phyloP scores from a whole-genome alignment of 2,888 invertebrate genomes.

The Dicycla oo region DNA sequence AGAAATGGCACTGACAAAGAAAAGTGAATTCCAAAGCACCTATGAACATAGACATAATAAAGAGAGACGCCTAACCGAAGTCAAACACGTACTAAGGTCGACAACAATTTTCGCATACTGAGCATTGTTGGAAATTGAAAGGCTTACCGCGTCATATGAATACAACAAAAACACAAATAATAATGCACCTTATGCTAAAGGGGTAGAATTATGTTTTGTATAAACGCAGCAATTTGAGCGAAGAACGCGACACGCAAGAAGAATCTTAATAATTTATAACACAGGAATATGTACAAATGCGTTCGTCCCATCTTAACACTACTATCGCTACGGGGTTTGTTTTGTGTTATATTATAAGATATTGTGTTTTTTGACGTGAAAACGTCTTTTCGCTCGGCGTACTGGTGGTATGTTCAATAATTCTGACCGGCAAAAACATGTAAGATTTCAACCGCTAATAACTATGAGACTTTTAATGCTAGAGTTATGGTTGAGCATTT shows the following conservation, averaged over 20 bases:
- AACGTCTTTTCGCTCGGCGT: too few relatives aligned
- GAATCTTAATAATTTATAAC: slow-evolving; percentile 80
- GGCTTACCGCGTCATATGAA: slow-evolving; percentile 76
- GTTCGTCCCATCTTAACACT: slow-evolving; percentile 66
- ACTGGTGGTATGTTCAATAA: too few relatives aligned
- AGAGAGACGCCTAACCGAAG: slow-evolving; percentile 68
- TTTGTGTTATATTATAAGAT: neutral
- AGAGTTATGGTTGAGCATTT: too few relatives aligned
- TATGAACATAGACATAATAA: slow-evolving; percentile 67
- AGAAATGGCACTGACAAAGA: slow-evolving; percentile 56
- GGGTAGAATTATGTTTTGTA: slow-evolving; percentile 53
- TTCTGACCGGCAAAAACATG: too few relatives aligned
- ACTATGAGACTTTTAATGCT: too few relatives aligned
- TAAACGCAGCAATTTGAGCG: slow-evolving; percentile 15
- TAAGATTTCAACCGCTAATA: too few relatives aligned
- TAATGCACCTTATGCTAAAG: slow-evolving; percentile 57
- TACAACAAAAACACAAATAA: slow-evolving; percentile 52
- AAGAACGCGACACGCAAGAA: slow-evolving; percentile 70
- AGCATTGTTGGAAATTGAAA: slow-evolving; percentile 84
- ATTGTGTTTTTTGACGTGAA: slow-evolving; percentile 3
- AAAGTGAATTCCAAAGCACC: slow-evolving; percentile 71
- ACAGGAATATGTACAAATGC: slow-evolving; percentile 70
- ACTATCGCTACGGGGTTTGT: slow-evolving; percentile 26
- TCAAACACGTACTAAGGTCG: slow-evolving; percentile 82
- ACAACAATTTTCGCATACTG: slow-evolving; percentile 85